phyloP scores from a whole-genome alignment of 2,113 vertebrate genomes.

The Myotis brandtii region DNA sequence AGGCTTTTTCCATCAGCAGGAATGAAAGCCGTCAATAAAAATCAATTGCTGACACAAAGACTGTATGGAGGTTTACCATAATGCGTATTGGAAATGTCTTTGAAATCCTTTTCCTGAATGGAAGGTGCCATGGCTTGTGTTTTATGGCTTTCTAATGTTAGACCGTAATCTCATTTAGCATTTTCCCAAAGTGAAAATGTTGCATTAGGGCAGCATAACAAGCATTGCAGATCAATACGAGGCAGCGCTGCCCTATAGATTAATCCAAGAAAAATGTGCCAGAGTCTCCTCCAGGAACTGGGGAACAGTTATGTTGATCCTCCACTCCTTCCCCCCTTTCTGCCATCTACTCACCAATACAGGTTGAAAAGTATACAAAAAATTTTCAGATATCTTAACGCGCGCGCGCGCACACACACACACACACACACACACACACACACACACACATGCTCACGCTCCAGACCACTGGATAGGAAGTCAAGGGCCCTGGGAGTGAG shows the following conservation, averaged over 20 bases:
- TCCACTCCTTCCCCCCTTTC: not conserved
- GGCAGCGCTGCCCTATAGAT: constrained; percentile 48
- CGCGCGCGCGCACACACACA: not conserved
- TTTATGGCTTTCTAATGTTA: constrained; percentile 84
- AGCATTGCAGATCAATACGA: constrained; percentile 82
- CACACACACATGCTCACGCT: not conserved
- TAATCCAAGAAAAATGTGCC: constrained; percentile 78
- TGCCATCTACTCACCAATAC: constrained; percentile 33
- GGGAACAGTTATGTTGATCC: constrained; percentile 46
- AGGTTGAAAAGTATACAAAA: constrained; percentile 51
- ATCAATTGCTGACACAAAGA: constrained; percentile 72
- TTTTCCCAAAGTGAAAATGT: constrained; percentile 85
- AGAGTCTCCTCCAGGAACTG: constrained; percentile 60
- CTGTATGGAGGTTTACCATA: constrained; percentile 62
- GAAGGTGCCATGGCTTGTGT: constrained; percentile 72
- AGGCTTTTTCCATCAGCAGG: constrained; percentile 46
- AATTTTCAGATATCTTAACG: not conserved
- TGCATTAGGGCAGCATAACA: constrained; percentile 79
- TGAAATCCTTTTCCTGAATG: constrained; percentile 73
- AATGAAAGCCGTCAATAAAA: constrained; percentile 67
- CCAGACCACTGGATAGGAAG: constrained; percentile 42
- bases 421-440: not conserved
- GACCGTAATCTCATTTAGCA: constrained; percentile 82
- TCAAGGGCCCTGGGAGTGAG: not conserved
- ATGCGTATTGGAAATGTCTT: constrained; percentile 67